Evolutionary conservation across 2,797 vertebrate species (phyloP), one percentile per base, ranked within the genome.

Genomic region (Gallinago stenura): DNA sequence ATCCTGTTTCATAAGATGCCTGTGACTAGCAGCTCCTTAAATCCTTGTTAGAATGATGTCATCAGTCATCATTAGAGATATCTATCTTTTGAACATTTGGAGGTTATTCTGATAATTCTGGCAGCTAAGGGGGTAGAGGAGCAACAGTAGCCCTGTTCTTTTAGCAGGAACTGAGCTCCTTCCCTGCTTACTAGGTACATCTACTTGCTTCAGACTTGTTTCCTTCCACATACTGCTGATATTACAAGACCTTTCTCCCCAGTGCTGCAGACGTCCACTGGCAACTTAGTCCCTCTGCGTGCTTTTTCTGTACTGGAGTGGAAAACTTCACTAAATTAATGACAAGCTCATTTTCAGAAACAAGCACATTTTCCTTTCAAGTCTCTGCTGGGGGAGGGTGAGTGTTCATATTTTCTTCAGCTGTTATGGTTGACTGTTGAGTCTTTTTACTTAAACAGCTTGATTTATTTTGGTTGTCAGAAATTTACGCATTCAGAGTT

Each of bases 311-410:
- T 62, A 43, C 58, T 71, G 39, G 46, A 65, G 71, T 77, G 56
- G 70, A 89, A 83, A 91, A 68, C 51, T 43, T 93, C 51, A 26
- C 87, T 85, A 69, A 57, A 43, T 57, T 89, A 90, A 89, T 78
- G 51, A 65, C 61, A 70, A 72, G 21, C 50, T 82, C 58, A 66
- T 83, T 84, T 89, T 95, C 90, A 95, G 82, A 91, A 85, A 89
- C 12, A 43, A 95, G 60, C 33, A 51, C 9, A 3, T 54, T 95
- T 89, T 46, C 13, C 58, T 89, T 95, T 93, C 31, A 41, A 91
- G 51, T 33, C 31, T 86, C n/a, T 95, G n/a, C 65, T 90, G 33
- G 30, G 20, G 39, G 33, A 73, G 19, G 6, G n/a, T 35, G 48
- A 85, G 43, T 54, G 16, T 78, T 96, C 54, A 5, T 79, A 37